Evolutionary conservation across 1,140 invertebrate species (phyloP).

Genomic region (Drosophila elegans): DNA sequence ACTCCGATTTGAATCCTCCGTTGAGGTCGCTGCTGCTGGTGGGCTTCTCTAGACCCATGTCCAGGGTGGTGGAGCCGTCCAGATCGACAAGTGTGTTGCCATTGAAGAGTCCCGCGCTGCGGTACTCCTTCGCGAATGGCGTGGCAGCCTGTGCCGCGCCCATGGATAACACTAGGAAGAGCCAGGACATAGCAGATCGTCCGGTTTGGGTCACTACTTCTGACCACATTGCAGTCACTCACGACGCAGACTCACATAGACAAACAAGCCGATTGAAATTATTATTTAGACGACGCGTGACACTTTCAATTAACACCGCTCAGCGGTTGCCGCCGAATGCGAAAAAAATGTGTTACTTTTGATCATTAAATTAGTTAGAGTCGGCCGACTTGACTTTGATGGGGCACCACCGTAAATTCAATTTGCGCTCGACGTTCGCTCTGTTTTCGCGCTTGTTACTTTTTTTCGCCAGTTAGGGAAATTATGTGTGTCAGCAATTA

Average conservation of each 20-base stretch:
- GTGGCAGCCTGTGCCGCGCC: slow-evolving; percentile 55
- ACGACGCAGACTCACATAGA: slow-evolving; percentile 42
- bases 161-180: slow-evolving; percentile 29
- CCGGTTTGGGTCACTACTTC: slow-evolving; percentile 54
- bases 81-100: slow-evolving; percentile 66
- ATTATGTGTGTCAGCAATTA: slow-evolving; percentile 74
- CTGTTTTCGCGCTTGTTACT: slow-evolving; percentile 28
- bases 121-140: slow-evolving; percentile 74
- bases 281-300: slow-evolving; percentile 51
- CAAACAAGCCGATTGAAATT: slow-evolving; percentile 19
- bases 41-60: slow-evolving; percentile 59
- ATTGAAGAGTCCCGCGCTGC: slow-evolving; percentile 61
- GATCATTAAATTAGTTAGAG: slow-evolving; percentile 64
- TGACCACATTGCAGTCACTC: slow-evolving; percentile 44
- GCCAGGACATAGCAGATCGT: slow-evolving; percentile 37
- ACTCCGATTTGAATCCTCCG: slow-evolving; percentile 61
- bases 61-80: slow-evolving; percentile 63
- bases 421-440: slow-evolving; percentile 59
- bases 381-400: slow-evolving; percentile 53
- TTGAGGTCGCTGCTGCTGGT: slow-evolving; percentile 22
- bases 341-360: slow-evolving; percentile 61
- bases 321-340: slow-evolving; percentile 31
- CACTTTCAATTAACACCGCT: slow-evolving; percentile 64
- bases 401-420: slow-evolving; percentile 51
- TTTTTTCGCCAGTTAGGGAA: slow-evolving; percentile 50